A percentile compares a stretch with the other conserved stretches of the same genome.
phyloP scores from a whole-genome alignment of 2,888 invertebrate genomes.

The Carcina quercana region DNA sequence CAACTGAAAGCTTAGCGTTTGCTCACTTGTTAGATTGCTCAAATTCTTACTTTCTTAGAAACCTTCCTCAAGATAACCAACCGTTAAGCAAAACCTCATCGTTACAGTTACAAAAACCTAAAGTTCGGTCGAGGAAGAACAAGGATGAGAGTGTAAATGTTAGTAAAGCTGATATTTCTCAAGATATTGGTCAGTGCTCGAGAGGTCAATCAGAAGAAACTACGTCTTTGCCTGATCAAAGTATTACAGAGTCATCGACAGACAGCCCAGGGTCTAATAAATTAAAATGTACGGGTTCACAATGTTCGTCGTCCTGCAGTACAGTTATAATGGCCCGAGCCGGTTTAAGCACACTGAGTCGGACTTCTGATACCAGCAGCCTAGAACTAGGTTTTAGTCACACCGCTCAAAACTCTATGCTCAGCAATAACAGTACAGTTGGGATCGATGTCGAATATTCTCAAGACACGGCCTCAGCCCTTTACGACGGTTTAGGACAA shows the following conservation, averaged over 20 bases:
- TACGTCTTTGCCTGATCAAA: constrained; percentile 53
- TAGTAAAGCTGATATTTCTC: constrained; percentile 31
- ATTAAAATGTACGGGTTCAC: constrained; percentile 81
- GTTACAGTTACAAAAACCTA: constrained; percentile 49
- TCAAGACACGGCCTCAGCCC: constrained; percentile 74
- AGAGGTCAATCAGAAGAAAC: constrained; percentile 44
- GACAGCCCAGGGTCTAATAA: constrained; percentile 75
- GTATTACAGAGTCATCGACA: constrained; percentile 60
- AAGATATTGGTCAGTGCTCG: constrained; percentile 32
- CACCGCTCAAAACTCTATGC: constrained; percentile 88
- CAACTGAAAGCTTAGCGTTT: constrained; percentile 88
- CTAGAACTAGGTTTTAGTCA: constrained; percentile 90
- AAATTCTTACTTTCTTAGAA: constrained; percentile 54
- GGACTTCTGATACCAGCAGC: constrained; percentile 86
- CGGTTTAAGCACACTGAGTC: constrained; percentile 67
- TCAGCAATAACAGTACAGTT: constrained; percentile 81
- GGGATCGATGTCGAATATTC: constrained; percentile 78
- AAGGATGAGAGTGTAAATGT: constrained; percentile 43
- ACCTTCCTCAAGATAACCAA: constrained; percentile 42
- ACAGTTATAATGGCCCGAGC: constrained; percentile 84
- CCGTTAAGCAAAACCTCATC: constrained; percentile 52
- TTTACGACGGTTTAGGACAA: constrained; percentile 68
- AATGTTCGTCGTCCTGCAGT: constrained; percentile 90
- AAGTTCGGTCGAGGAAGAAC: constrained; percentile 38
- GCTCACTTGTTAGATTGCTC: constrained; percentile 83